These are phyloP conservation scores for Dryobota labecula DNA, from an alignment of 2,888 invertebrate genomes.

Conservation along the genomic window DNA sequence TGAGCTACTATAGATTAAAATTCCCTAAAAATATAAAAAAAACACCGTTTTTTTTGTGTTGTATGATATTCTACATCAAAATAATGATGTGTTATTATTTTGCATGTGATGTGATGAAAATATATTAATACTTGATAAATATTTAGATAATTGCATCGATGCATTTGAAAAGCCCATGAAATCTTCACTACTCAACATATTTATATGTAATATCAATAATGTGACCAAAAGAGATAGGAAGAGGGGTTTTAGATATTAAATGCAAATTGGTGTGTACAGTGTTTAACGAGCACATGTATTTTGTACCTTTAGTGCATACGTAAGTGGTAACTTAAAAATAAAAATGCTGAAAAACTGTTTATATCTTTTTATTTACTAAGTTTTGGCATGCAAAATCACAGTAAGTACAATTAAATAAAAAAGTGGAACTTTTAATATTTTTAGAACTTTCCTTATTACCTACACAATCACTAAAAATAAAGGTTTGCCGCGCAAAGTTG, in stretches of 20 bases:
- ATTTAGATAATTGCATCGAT: slow-evolving; percentile 17
- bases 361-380: no score
- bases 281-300: slow-evolving; percentile 11
- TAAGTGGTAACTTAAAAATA: not conserved
- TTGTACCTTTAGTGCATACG: slow-evolving; percentile 18
- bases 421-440: slow-evolving; percentile 3
- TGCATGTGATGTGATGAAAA: slow-evolving; percentile 8
- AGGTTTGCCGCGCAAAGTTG: not conserved
- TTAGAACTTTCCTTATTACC: slow-evolving; percentile 1
- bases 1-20: not conserved
- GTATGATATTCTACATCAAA: not conserved
- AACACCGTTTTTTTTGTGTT: no score
- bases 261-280: slow-evolving; percentile 5
- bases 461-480: slow-evolving; percentile 1
- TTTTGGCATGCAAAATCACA: no score
- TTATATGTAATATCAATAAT: slow-evolving; percentile 9
- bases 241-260: slow-evolving; percentile 4
- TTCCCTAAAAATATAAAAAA: no score
- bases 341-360: no score
- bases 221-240: slow-evolving; percentile 1
- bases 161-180: slow-evolving; percentile 17
- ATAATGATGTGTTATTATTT: not conserved
- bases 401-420: not conserved
- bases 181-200: slow-evolving; percentile 13
- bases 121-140: slow-evolving; percentile 9